phyloP scores from a whole-genome alignment of 2,797 vertebrate genomes.

The Tapirus indicus region DNA sequence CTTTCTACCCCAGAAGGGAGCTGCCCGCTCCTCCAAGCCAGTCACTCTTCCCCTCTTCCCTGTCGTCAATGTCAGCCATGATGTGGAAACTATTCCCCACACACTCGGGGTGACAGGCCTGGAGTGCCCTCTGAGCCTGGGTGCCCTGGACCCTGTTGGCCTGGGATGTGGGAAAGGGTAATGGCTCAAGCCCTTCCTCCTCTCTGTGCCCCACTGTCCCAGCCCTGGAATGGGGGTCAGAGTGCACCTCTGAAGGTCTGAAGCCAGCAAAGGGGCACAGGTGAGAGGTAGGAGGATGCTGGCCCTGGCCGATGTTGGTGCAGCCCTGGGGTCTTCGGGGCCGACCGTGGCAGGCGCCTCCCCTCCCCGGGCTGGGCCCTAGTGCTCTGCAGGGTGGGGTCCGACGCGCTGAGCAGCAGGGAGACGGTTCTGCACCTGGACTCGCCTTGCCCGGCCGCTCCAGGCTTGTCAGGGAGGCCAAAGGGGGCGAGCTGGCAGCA shows the following conservation, averaged over 20 bases:
- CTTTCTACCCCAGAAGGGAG: neutral
- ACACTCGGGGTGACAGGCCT: too few relatives aligned
- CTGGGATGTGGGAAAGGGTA: neutral
- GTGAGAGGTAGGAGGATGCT: neutral
- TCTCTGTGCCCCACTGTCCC: neutral
- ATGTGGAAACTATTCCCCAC: neutral
- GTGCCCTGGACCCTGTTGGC: neutral
- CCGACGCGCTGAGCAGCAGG: accelerated
- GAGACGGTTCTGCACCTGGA: neutral
- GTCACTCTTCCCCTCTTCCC: neutral
- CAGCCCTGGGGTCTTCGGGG: neutral
- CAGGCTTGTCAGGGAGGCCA: neutral
- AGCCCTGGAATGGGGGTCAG: neutral
- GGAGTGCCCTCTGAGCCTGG: neutral
- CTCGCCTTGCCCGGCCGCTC: neutral
- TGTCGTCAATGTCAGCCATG: neutral
- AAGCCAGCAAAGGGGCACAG: neutral
- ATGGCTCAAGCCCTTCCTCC: too few relatives aligned
- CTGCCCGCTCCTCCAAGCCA: too few relatives aligned
- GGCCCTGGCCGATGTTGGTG: accelerated
- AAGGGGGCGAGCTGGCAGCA: neutral
- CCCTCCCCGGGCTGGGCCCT: neutral
- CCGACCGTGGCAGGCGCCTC: neutral
- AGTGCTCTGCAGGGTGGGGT: accelerated
- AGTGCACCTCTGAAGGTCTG: neutral